Conservation (phyloP, 2,113 vertebrate species). For the Pteruthius melanotis region DNA sequence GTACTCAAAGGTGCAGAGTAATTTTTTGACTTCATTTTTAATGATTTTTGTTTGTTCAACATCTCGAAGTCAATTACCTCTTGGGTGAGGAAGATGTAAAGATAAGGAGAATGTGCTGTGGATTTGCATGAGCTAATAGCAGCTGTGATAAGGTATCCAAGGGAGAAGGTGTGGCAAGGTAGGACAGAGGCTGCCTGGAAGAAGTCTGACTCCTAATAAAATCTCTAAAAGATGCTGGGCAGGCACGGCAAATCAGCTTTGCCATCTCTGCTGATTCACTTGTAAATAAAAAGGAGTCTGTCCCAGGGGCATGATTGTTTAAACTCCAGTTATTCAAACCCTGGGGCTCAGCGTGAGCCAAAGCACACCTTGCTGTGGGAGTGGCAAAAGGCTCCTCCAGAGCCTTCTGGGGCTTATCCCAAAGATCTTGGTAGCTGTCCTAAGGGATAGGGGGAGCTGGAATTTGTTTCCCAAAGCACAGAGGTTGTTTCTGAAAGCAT, state of each 20-base stretch:
- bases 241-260: background rate
- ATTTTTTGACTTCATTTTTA: background rate
- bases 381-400: background rate
- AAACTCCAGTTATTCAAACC: background rate
- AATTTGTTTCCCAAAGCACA: background rate
- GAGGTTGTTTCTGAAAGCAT: background rate
- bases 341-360: accelerated
- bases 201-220: background rate
- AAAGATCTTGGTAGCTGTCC: background rate
- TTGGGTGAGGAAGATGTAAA: background rate
- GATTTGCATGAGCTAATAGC: background rate
- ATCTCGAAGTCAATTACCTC: background rate
- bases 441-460: background rate
- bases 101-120: background rate
- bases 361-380: background rate
- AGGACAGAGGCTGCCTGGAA: background rate
- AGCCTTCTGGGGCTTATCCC: background rate
- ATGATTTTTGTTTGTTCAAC: background rate
- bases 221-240: background rate
- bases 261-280: background rate
- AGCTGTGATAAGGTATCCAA: background rate
- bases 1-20: background rate
- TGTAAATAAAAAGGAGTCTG: background rate
- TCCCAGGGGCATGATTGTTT: background rate
- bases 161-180: background rate